Evolutionary conservation across 2,888 invertebrate species (phyloP).

Genomic region (Sialis fuliginosa): DNA sequence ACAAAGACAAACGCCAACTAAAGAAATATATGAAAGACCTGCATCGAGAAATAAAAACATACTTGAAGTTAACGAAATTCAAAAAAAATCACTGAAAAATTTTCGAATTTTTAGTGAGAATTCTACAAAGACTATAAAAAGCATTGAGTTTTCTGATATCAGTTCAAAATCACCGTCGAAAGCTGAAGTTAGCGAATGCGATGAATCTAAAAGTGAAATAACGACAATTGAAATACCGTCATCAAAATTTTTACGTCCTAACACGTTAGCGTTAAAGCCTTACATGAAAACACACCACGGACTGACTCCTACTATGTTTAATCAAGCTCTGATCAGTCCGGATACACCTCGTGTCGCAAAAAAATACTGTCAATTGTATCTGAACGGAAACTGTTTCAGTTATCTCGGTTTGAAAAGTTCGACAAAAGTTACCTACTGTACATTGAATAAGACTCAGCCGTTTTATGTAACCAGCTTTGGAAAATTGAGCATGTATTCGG

Average conservation of each 20-base stretch:
- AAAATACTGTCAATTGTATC: constrained; percentile 72
- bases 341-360: constrained; percentile 83
- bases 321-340: constrained; percentile 71
- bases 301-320: constrained; percentile 64
- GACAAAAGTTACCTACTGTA: constrained; percentile 82
- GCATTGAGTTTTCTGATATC: constrained; percentile 7
- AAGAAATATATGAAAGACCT: too few relatives aligned
- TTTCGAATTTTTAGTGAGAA: constrained; percentile 2
- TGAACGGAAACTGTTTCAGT: constrained; percentile 84
- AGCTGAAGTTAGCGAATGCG: constrained; percentile 3
- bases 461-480: constrained; percentile 83
- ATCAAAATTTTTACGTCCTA: constrained; percentile 62
- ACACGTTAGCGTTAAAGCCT: constrained; percentile 66
- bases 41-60: background rate
- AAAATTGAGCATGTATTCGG: constrained; percentile 91
- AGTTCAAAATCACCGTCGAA: background rate
- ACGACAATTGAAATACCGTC: constrained; percentile 28
- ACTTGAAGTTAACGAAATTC: background rate
- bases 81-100: constrained; percentile 2
- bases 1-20: background rate
- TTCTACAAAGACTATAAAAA: constrained; percentile 3
- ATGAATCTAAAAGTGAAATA: constrained; percentile 9
- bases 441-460: constrained; percentile 83
- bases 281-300: constrained; percentile 70
- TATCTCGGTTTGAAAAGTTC: constrained; percentile 82